Evolutionary conservation across 2,797 vertebrate genomes (phyloP).

Genomic region (Fistularia commersonii): DNA sequence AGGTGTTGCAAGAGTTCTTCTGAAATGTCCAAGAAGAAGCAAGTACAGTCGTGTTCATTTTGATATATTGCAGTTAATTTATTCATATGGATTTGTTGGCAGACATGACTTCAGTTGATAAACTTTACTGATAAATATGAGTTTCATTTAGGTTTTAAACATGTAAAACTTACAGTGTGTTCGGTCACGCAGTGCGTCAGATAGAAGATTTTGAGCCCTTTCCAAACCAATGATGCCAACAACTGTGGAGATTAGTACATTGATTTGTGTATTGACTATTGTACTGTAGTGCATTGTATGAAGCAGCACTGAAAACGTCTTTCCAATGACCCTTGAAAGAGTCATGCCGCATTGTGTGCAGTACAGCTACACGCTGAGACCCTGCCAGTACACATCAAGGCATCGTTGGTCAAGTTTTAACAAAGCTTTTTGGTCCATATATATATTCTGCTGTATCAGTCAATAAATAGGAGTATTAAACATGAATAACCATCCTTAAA

Average conservation of each 20-base stretch:
- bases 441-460: slow-evolving; percentile 52
- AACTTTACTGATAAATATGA: slow-evolving; percentile 12
- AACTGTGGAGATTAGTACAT: too few relatives aligned
- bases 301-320: slow-evolving; percentile 15
- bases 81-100: slow-evolving; percentile 35
- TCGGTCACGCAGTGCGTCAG: background rate
- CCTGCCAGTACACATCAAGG: slow-evolving; percentile 17
- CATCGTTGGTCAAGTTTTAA: slow-evolving; percentile 20
- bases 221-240: too few relatives aligned
- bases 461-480: slow-evolving; percentile 74
- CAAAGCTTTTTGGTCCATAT: slow-evolving; percentile 47
- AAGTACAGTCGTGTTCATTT: background rate
- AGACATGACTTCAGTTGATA: slow-evolving; percentile 13
- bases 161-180: slow-evolving; percentile 9
- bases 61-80: slow-evolving; percentile 32
- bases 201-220: background rate
- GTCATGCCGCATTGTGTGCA: slow-evolving; percentile 49
- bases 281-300: background rate
- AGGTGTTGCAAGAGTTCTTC: too few relatives aligned
- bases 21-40: background rate
- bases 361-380: slow-evolving; percentile 26
- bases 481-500: slow-evolving; percentile 58
- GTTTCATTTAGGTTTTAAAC: slow-evolving; percentile 13
- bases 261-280: too few relatives aligned
- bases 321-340: slow-evolving; percentile 59